A percentile compares a stretch with the other conserved stretches of the same genome.
Evolutionary conservation across 2,113 vertebrate genomes (phyloP).

Genomic region (Cinclus cinclus): DNA sequence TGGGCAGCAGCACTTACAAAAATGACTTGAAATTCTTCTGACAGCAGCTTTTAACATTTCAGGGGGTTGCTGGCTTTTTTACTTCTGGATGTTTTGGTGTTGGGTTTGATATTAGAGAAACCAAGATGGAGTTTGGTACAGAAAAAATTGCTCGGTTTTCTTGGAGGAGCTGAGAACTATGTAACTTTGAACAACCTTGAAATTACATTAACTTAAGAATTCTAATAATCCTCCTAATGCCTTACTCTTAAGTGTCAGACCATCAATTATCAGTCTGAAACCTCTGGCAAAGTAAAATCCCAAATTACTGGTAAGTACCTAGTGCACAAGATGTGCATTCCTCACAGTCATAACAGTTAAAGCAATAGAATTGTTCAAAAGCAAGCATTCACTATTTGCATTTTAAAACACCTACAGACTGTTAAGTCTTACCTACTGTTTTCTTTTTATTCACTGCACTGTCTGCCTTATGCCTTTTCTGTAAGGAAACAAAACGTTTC

Average conservation of each 20-base stretch:
- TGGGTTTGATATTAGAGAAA: neutral
- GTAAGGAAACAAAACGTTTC: slow-evolving; percentile 55
- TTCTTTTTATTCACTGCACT: slow-evolving; percentile 97
- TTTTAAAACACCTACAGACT: neutral
- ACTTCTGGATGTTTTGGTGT: neutral
- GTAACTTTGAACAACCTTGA: neutral
- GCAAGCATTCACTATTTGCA: neutral
- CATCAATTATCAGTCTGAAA: neutral
- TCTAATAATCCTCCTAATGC: neutral
- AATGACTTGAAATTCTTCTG: neutral
- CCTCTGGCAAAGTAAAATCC: neutral
- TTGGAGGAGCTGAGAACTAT: neutral
- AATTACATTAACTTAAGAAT: neutral
- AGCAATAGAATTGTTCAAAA: neutral
- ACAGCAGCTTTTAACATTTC: neutral
- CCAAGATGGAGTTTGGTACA: neutral
- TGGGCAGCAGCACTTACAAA: neutral
- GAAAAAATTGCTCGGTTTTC: neutral
- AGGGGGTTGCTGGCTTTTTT: neutral
- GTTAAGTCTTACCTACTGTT: slow-evolving; percentile 84
- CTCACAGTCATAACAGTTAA: neutral
- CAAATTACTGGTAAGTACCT: neutral
- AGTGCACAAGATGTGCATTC: neutral
- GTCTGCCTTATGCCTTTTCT: slow-evolving; percentile 98
- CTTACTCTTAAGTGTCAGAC: neutral